A percentile compares a stretch with the other conserved stretches of the same genome.
These are phyloP conservation scores for Tetranychus piercei DNA, from an alignment of 2,888 invertebrate genomes.

Conservation along the genomic window DNA sequence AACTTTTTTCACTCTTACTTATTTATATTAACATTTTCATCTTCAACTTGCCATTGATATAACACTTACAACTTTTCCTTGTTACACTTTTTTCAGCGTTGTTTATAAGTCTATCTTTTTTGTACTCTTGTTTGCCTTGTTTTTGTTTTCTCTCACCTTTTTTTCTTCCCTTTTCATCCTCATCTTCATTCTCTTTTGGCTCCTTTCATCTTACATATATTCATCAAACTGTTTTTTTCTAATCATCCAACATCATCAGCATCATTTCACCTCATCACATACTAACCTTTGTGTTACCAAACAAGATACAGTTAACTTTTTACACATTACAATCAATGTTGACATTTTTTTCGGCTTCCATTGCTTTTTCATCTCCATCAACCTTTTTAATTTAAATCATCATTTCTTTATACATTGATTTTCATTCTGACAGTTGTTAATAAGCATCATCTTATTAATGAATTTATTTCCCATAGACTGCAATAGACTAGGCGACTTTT, in stretches of 20 bases:
- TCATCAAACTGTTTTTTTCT: neutral
- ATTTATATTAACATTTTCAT: neutral
- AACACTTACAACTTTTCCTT: slow-evolving; percentile 1
- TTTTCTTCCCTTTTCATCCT: neutral
- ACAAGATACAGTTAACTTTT: neutral
- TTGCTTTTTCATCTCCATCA: neutral
- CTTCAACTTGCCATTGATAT: neutral
- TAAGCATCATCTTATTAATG: too few relatives aligned
- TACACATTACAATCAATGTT: neutral
- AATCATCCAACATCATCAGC: neutral
- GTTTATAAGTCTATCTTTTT: neutral
- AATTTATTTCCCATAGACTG: too few relatives aligned
- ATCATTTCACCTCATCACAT: neutral
- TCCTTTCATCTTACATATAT: neutral
- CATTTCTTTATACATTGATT: neutral
- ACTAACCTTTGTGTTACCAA: neutral
- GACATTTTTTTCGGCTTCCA: neutral
- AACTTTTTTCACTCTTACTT: neutral
- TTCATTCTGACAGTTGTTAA: too few relatives aligned
- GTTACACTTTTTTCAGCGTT: neutral
- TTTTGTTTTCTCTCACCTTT: slow-evolving; percentile 2
- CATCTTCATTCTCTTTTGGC: too few relatives aligned
- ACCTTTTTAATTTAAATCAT: neutral
- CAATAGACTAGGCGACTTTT: too few relatives aligned
- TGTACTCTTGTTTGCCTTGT: neutral